Evolutionary conservation across 2,113 vertebrate species (phyloP), one percentile per base, ranked within the genome.

Genomic region (Eulacestoma nigropectus): DNA sequence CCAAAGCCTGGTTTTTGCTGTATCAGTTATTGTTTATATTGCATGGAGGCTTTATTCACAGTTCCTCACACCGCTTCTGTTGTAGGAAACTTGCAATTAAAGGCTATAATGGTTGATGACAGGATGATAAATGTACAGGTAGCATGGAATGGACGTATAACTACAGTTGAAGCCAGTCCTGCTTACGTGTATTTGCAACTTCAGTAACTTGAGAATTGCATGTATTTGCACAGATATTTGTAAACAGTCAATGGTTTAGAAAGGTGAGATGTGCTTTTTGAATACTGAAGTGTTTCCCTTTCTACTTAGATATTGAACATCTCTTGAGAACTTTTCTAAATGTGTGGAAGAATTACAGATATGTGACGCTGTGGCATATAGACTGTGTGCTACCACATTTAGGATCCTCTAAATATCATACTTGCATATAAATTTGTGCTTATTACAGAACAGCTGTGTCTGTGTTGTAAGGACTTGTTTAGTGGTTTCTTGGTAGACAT

Each of bases 301-400:
- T 77, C 64, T 70, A 37, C 13, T 52, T 47, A 47, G 35, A 35
- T 72, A 26, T 2, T 56, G n/a, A 65, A 37, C 82, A 21, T 62
- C 13, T 82, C 62, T 55, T 72, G 33, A 80, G 50, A 67, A 53
- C 46, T 74, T 74, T 16, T 41, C 41, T 79, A 64, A 56, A 44
- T 30, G 19, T 50, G 26, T 56, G 17, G 23, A 87, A 67, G 41
- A 78, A 52, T 50, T 67, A 42, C 35, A 76, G 55, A 20, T 88
- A n/a, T 4, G 4, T 4, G 4, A 41, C 25, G n/a, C n/a, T 64
- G 37, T 23, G 69, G 22, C 22, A 27, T 2, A 2, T 2, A 6
- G 18, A 32, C n/a, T 18, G 32, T 59, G n/a, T 67, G 21, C 14
- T 49, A 37, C 29, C 41, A 42, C 11, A 29, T 49, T 68, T 57